Conservation (phyloP, 2,113 vertebrate genomes). For the Platichthys stellatus region DNA sequence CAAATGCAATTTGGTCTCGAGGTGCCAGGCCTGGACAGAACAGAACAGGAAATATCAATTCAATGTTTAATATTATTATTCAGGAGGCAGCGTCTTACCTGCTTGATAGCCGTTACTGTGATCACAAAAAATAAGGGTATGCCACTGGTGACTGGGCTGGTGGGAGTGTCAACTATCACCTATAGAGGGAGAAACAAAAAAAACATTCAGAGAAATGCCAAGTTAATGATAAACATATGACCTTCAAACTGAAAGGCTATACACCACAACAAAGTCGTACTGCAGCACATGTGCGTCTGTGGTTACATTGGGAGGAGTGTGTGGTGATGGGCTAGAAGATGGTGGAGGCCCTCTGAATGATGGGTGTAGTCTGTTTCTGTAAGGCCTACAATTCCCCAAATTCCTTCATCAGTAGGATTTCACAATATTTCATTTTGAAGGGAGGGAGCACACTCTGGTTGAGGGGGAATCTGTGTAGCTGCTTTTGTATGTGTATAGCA, state of each 20-base stretch:
- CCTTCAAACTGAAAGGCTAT: conserved; percentile 18
- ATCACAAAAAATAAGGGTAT: conserved; percentile 98
- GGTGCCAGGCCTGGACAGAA: background rate
- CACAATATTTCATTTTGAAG: conserved; percentile 45
- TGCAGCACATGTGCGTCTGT: background rate
- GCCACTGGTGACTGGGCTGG: conserved; percentile 97
- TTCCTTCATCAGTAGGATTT: conserved; percentile 25
- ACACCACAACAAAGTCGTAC: background rate
- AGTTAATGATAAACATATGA: background rate
- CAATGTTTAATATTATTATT: background rate
- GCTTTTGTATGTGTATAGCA: background rate
- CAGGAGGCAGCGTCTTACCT: conserved; percentile 81
- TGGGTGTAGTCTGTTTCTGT: conserved; percentile 46
- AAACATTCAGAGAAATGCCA: background rate
- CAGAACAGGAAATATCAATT: background rate
- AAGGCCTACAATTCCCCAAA: conserved; percentile 9
- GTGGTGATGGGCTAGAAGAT: conserved; percentile 1
- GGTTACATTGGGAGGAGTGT: conserved; percentile 21
- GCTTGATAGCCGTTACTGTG: conserved; percentile 96
- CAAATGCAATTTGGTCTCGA: background rate
- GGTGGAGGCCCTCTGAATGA: conserved; percentile 42
- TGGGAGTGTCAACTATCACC: conserved; percentile 98
- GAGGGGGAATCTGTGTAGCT: background rate
- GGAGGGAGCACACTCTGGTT: background rate
- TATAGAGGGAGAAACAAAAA: conserved; percentile 52